phyloP scores from a whole-genome alignment of 2,113 vertebrate species.

The Marcusenius ussheri region DNA sequence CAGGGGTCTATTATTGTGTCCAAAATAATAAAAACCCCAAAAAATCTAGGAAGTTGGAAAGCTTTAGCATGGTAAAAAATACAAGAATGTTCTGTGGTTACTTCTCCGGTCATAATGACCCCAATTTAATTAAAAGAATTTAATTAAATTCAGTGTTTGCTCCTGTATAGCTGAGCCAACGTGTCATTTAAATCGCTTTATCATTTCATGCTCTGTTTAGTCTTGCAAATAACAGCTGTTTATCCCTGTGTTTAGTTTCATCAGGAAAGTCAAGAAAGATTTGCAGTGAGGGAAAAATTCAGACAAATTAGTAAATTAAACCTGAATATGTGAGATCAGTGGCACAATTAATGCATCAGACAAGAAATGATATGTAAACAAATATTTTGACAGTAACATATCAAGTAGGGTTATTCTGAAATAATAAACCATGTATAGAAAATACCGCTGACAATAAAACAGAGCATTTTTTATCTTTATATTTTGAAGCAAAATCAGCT shows the following conservation, averaged over 20 bases:
- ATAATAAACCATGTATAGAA: background rate
- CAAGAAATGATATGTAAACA: background rate
- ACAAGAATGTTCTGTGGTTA: background rate
- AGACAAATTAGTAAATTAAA: background rate
- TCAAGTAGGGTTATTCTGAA: background rate
- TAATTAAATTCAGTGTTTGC: constrained; percentile 11
- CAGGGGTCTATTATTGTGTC: background rate
- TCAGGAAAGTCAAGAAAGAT: constrained; percentile 5
- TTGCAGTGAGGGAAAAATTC: no score
- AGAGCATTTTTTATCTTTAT: background rate
- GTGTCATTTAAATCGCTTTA: constrained; percentile 7
- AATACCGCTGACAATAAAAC: background rate
- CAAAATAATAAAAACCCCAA: background rate
- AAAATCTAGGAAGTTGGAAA: background rate
- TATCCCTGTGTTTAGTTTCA: background rate
- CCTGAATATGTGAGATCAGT: background rate
- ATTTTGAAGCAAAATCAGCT: background rate
- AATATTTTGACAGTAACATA: background rate
- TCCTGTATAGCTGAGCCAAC: background rate
- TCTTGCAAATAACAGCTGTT: background rate
- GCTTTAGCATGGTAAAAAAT: background rate
- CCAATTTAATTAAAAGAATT: background rate
- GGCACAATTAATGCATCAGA: background rate
- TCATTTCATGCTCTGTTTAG: constrained; percentile 10
- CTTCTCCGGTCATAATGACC: background rate